phyloP scores from a whole-genome alignment of 2,113 vertebrate genomes.

The Rhizomys pruinosus region DNA sequence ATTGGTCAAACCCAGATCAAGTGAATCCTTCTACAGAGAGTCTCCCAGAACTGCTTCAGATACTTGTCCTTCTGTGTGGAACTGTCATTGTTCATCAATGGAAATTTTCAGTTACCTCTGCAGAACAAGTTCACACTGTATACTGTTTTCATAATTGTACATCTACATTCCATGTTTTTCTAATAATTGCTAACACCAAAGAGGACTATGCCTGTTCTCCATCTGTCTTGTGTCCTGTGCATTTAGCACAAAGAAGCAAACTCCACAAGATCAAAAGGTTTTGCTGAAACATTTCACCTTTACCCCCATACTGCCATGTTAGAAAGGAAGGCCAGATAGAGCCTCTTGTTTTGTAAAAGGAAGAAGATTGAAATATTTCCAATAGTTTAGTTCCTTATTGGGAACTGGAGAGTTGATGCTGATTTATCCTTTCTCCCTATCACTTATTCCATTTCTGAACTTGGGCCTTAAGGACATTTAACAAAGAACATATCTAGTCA shows the following conservation, averaged over 20 bases:
- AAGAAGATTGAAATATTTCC: neutral
- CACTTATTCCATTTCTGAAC: neutral
- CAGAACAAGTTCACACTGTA: neutral
- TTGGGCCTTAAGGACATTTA: neutral
- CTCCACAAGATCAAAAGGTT: neutral
- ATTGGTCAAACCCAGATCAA: neutral
- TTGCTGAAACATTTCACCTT: neutral
- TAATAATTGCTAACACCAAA: neutral
- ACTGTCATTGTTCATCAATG: neutral
- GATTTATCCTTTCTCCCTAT: neutral
- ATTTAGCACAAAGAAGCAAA: neutral
- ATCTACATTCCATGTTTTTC: neutral
- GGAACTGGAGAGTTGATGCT: accelerated
- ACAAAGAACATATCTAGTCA: neutral
- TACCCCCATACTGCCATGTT: neutral
- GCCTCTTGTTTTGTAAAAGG: neutral
- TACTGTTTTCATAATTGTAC: neutral
- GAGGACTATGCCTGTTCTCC: no score
- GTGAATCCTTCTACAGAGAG: neutral
- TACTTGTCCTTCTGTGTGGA: neutral
- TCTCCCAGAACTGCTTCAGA: neutral
- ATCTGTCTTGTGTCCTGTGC: neutral
- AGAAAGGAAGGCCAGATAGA: neutral
- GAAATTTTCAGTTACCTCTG: accelerated
- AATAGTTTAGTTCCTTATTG: neutral